A percentile compares a stretch with the other conserved stretches of the same genome.
These are phyloP conservation scores for Galleria mellonella DNA, from an alignment of 1,140 invertebrate species.

Conservation along the genomic window DNA sequence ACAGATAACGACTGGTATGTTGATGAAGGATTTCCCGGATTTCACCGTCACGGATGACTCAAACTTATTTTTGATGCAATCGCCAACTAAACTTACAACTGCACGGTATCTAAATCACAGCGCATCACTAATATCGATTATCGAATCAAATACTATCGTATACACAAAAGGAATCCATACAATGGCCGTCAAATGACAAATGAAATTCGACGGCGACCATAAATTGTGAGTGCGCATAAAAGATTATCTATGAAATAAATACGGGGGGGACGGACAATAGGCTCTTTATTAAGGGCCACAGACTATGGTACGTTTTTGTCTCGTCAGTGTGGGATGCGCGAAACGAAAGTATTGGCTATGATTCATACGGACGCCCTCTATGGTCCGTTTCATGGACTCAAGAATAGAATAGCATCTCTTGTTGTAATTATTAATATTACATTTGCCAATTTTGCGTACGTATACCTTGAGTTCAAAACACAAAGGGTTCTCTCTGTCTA, in stretches of 20 bases:
- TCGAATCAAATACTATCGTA: neutral
- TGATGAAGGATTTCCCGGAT: no score
- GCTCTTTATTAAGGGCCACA: slow-evolving; percentile 45
- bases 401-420: neutral
- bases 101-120: neutral
- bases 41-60: no score
- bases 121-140: slow-evolving; percentile 12
- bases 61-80: no score
- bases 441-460: no score
- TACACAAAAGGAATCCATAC: slow-evolving; percentile 14
- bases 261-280: slow-evolving; percentile 51
- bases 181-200: slow-evolving; percentile 49
- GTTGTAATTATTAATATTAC: no score
- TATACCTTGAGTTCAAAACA: no score
- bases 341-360: neutral
- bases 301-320: slow-evolving; percentile 23
- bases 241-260: slow-evolving; percentile 64
- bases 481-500: no score
- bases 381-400: neutral
- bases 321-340: slow-evolving; percentile 19
- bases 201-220: slow-evolving; percentile 47
- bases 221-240: slow-evolving; percentile 54
- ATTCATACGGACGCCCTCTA: neutral
- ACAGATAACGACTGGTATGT: no score
- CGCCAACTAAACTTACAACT: no score